Conservation (phyloP, 2,888 invertebrate species). For the Sminthurides aquaticus region DNA sequence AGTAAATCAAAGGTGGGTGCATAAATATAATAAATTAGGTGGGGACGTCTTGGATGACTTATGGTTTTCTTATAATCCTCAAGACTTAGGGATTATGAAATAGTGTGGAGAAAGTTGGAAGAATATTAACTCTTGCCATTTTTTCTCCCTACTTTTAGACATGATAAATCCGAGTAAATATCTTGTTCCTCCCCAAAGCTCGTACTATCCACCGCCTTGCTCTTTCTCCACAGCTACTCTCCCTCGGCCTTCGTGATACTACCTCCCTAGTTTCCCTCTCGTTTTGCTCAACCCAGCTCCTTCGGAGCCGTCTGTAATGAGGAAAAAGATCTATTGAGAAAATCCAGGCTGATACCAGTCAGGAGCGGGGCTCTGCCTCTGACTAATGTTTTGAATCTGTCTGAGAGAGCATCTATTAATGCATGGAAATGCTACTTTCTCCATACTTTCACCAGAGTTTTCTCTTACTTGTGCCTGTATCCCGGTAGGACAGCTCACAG, state of each 20-base stretch:
- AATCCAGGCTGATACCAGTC: too few relatives aligned
- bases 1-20: background rate
- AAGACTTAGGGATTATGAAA: background rate
- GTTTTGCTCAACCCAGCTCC: background rate
- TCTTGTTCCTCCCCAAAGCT: background rate
- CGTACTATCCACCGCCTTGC: background rate
- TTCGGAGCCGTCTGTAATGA: too few relatives aligned
- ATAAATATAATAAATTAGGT: background rate
- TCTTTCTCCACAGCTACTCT: background rate
- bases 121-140: background rate
- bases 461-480: too few relatives aligned
- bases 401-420: too few relatives aligned
- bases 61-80: background rate
- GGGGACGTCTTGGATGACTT: background rate
- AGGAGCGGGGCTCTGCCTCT: too few relatives aligned
- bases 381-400: too few relatives aligned
- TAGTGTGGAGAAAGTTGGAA: background rate
- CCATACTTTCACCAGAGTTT: too few relatives aligned
- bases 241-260: background rate
- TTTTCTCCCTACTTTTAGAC: background rate
- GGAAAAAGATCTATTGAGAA: too few relatives aligned
- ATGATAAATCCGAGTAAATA: background rate
- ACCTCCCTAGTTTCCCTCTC: background rate
- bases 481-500: too few relatives aligned
- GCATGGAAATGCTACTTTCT: too few relatives aligned